Evolutionary conservation across 2,797 vertebrate genomes (phyloP).

Genomic region (Setipinna tenuifilis): DNA sequence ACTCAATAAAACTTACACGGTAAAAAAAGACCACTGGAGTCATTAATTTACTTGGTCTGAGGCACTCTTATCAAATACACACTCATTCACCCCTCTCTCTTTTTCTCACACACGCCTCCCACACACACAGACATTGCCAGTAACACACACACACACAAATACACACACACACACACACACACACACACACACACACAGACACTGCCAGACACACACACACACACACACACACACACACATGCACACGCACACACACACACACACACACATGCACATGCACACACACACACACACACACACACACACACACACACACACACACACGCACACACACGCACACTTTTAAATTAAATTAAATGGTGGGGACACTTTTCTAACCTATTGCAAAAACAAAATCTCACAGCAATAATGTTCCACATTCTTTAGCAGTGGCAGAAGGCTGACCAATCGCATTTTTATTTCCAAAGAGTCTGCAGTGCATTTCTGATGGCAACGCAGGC

Average conservation of each 20-base stretch:
- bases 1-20: conserved; percentile 34
- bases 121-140: neutral
- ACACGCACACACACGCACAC: neutral
- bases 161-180: no score
- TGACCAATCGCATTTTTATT: neutral
- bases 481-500: neutral
- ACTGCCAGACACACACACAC: neutral
- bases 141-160: no score
- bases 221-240: neutral
- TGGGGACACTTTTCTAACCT: neutral
- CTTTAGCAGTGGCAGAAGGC: neutral
- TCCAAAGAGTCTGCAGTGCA: neutral
- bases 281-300: no score
- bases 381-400: neutral
- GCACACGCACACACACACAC: no score
- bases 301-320: no score
- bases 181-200: neutral
- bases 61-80: conserved; percentile 8
- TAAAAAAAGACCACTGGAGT: conserved; percentile 10
- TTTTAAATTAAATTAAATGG: neutral
- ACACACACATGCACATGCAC: no score
- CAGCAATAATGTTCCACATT: neutral
- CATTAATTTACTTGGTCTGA: conserved; percentile 18
- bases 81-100: neutral
- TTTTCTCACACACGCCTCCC: neutral